Conservation (phyloP, 2,113 vertebrate genomes). For the Dipodomys merriami region DNA sequence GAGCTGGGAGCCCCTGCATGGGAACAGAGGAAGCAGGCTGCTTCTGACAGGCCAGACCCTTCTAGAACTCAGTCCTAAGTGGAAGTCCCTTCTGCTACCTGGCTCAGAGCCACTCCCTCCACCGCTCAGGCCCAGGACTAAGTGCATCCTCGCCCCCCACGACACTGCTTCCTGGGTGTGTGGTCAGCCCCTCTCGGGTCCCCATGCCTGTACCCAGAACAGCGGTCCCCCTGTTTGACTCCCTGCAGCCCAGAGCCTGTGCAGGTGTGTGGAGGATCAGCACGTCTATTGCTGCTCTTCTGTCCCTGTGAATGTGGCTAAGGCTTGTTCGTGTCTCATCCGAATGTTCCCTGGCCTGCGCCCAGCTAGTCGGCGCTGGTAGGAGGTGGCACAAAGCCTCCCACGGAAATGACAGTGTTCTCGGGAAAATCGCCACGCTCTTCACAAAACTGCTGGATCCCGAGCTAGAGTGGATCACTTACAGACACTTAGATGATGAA, state of each 20-base stretch:
- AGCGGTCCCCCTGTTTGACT: too few species aligned
- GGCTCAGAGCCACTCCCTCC: neutral
- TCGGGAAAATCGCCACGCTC: constrained; percentile 39
- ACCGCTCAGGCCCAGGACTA: too few species aligned
- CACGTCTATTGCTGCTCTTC: constrained; percentile 29
- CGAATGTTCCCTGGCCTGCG: constrained; percentile 42
- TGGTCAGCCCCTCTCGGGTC: too few species aligned
- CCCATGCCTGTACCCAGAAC: too few species aligned
- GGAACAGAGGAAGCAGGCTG: too few species aligned
- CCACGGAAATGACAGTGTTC: constrained; percentile 62
- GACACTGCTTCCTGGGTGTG: too few species aligned
- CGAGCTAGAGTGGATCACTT: constrained; percentile 37
- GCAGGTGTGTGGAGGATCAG: too few species aligned
- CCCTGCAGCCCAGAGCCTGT: too few species aligned
- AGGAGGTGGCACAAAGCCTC: constrained; percentile 44
- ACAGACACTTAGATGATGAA: constrained; percentile 36
- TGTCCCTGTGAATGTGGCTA: constrained; percentile 9
- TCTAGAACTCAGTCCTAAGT: neutral
- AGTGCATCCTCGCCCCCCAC: too few species aligned
- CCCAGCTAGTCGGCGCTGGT: constrained; percentile 11
- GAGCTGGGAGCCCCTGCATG: neutral
- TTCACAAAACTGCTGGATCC: constrained; percentile 56
- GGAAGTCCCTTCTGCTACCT: neutral
- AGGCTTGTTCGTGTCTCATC: constrained; percentile 27
- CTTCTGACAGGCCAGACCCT: neutral